Percentiles rank a stretch among this genome's conserved stretches.
These are phyloP conservation scores for Camponotus floridanus DNA, from an alignment of 1,140 invertebrate species.

Conservation along the genomic window DNA sequence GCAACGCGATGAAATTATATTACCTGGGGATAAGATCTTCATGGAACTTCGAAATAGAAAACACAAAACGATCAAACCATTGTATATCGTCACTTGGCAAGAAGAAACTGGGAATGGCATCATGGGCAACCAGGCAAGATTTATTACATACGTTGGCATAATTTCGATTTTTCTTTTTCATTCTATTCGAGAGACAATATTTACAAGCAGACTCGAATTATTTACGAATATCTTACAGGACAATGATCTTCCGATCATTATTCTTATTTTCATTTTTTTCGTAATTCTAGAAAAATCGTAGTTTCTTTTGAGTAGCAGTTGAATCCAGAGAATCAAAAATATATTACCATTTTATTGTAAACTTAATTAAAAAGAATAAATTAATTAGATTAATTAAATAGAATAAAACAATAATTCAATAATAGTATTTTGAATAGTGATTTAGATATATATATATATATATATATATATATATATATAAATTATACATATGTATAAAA, in stretches of 20 bases:
- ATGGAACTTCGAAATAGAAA: not conserved
- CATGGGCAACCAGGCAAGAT: conserved; percentile 80
- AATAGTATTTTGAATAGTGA: not conserved
- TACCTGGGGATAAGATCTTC: not conserved
- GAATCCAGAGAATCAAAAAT: not conserved
- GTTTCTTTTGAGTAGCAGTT: not conserved
- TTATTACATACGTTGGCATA: not conserved
- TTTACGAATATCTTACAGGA: not conserved
- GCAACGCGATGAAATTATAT: conserved; percentile 46
- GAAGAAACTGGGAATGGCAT: conserved; percentile 81
- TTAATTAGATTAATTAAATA: too few relatives aligned
- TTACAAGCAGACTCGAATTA: not conserved
- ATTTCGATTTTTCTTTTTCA: not conserved
- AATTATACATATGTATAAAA: not conserved
- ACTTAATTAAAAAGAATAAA: not conserved
- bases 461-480: too few relatives aligned
- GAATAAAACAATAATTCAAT: not conserved
- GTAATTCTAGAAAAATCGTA: not conserved
- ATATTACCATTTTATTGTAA: not conserved
- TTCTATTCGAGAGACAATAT: not conserved
- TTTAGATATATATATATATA: too few relatives aligned
- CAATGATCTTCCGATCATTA: not conserved
- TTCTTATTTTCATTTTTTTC: not conserved
- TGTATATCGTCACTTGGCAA: conserved; percentile 84
- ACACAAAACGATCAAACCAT: conserved; percentile 68